Conservation (phyloP, 2,888 invertebrate species). For the Sepiola atlantica region DNA sequence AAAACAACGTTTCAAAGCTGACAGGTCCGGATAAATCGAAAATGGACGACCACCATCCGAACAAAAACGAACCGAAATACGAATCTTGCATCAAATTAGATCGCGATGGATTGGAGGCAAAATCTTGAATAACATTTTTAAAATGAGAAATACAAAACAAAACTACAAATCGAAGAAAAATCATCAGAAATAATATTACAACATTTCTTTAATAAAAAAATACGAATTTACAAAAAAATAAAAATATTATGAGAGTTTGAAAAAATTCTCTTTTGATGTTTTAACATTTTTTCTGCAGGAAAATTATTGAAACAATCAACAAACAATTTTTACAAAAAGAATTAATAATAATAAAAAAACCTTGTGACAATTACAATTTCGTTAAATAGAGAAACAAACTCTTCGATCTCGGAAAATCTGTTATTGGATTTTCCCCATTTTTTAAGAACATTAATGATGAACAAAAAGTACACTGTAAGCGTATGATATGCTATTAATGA, state of each 20-base stretch:
- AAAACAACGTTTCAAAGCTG: conserved; percentile 73
- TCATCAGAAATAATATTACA: neutral
- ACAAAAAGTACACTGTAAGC: neutral
- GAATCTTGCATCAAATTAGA: conserved; percentile 43
- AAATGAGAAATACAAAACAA: neutral
- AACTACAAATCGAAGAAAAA: neutral
- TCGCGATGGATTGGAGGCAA: conserved; percentile 40
- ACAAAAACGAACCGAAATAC: conserved; percentile 38
- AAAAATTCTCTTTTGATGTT: neutral
- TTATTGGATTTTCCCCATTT: neutral
- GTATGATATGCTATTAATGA: neutral
- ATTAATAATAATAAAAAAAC: neutral
- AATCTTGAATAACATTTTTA: conserved; percentile 32
- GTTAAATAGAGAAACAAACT: neutral
- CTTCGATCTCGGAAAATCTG: neutral
- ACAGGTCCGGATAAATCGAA: conserved; percentile 45
- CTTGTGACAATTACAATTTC: neutral
- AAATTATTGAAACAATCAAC: neutral
- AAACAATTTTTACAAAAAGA: too few relatives aligned
- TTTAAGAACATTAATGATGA: neutral
- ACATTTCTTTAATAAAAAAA: neutral
- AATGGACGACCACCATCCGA: conserved; percentile 42
- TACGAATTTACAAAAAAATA: neutral
- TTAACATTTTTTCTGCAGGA: neutral
- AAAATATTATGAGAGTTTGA: neutral